Base-by-base conservation (phyloP, 2,888 invertebrate genomes). In the Camptogramma bilineatum region DNA sequence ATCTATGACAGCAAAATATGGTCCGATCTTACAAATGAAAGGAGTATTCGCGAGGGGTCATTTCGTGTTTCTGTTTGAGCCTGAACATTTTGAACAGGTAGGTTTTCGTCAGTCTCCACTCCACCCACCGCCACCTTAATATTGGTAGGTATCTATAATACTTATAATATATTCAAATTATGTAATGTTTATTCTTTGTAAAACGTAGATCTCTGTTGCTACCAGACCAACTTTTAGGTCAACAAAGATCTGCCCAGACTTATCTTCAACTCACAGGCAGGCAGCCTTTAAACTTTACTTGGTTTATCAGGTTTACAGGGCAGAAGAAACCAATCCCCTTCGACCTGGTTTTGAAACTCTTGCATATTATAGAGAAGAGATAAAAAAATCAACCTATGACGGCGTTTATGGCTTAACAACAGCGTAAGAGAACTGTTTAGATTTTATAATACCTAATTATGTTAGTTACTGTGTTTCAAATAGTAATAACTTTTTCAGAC, bases 261-360 rank as follows among this genome's bases (percentile, higher is more conserved):
- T n/a, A n/a, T n/a, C n/a, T n/a, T n/a, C n/a, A n/a, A n/a, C n/a
- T n/a, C n/a, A n/a, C n/a, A n/a, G n/a, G n/a, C n/a, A n/a, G n/a
- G n/a, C n/a, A n/a, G n/a, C n/a, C n/a, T n/a, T n/a, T 28, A 7
- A 39, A 13, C 34, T 2, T 13, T 39, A 39, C 13, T 39, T 39
- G 10, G 9, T 39, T 39, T 13, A 39, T 16, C 52, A 91, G 92
- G 84, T 92, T 31, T 93, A 84, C 71, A 82, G 89, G 73, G 81
- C 85, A n/a, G 91, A 93, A 73, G 93, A 93, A 58, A 64, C 72
- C 5, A 85, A 83, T 57, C 92, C 93, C 1, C 72, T 83, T 7
- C 78, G 93, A n/a, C 88, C 88, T 5, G 91, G 88, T 8, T 89
- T 93, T 68, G 76, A 87, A 52, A 83, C 87, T 1, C 69, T 89